phyloP scores from a whole-genome alignment of 2,113 vertebrate genomes.

The Atrichornis clamosus region DNA sequence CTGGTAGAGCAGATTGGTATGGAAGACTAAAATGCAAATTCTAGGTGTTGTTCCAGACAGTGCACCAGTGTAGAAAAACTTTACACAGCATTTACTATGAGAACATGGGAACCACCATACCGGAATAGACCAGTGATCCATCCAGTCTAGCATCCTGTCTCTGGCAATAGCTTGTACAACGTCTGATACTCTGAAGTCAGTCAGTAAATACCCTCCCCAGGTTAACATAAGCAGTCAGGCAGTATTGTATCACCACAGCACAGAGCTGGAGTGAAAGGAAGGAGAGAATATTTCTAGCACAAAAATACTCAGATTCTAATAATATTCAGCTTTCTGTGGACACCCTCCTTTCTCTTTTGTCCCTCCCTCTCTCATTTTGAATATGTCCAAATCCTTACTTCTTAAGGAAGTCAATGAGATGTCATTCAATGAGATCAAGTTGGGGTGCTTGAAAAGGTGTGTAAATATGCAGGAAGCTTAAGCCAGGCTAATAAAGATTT shows the following conservation, averaged over 20 bases:
- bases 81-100: background rate
- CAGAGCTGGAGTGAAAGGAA: background rate
- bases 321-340: background rate
- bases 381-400: background rate
- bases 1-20: background rate
- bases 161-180: background rate
- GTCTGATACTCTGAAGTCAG: background rate
- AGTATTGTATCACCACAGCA: background rate
- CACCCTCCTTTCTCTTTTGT: background rate
- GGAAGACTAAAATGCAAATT: conserved; percentile 3
- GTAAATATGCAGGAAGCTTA: background rate
- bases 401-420: too few relatives aligned
- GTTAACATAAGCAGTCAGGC: background rate
- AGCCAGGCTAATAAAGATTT: background rate
- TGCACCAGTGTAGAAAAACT: background rate
- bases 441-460: background rate
- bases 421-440: background rate
- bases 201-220: background rate
- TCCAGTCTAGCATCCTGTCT: background rate
- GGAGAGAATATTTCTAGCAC: background rate
- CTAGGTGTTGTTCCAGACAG: conserved; percentile 36
- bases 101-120: background rate
- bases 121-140: background rate
- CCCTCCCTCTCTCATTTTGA: background rate
- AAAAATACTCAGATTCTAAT: background rate